phyloP scores from a whole-genome alignment of 2,888 invertebrate species.

The Drosophila dives region DNA sequence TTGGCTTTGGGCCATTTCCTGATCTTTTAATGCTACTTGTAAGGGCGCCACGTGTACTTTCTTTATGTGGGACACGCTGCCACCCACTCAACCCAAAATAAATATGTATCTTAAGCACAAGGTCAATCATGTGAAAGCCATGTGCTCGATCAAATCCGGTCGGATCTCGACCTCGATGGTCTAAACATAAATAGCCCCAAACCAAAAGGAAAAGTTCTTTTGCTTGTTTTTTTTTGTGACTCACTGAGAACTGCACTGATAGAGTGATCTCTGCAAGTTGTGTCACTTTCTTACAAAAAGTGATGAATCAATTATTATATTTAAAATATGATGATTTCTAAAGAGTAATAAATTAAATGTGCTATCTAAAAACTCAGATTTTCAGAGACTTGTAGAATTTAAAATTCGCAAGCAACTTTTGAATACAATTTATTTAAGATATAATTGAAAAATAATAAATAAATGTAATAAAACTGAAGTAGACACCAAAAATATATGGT shows the following conservation, averaged over 20 bases:
- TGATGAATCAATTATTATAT: background rate
- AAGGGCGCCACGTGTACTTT: conserved; percentile 49
- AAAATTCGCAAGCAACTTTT: background rate
- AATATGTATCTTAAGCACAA: conserved; percentile 45
- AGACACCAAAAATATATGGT: background rate
- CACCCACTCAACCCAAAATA: conserved; percentile 33
- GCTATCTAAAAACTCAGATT: background rate
- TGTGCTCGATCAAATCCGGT: conserved; percentile 45
- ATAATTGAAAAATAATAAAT: background rate
- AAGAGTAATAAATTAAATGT: background rate
- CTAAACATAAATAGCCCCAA: conserved; percentile 3
- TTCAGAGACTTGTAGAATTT: background rate
- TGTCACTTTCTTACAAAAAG: background rate
- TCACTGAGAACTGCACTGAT: conserved; percentile 1
- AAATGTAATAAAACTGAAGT: background rate
- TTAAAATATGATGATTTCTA: background rate
- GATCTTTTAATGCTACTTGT: conserved; percentile 32
- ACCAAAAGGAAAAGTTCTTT: conserved; percentile 12
- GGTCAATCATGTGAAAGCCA: conserved; percentile 44
- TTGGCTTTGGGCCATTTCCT: conserved; percentile 56
- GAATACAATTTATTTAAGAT: background rate
- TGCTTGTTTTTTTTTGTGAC: background rate
- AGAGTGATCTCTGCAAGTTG: background rate
- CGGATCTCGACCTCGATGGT: conserved; percentile 19
- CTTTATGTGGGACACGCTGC: conserved; percentile 22